Conservation (phyloP, 2,797 vertebrate species). For the Dromococcyx pavoninus region DNA sequence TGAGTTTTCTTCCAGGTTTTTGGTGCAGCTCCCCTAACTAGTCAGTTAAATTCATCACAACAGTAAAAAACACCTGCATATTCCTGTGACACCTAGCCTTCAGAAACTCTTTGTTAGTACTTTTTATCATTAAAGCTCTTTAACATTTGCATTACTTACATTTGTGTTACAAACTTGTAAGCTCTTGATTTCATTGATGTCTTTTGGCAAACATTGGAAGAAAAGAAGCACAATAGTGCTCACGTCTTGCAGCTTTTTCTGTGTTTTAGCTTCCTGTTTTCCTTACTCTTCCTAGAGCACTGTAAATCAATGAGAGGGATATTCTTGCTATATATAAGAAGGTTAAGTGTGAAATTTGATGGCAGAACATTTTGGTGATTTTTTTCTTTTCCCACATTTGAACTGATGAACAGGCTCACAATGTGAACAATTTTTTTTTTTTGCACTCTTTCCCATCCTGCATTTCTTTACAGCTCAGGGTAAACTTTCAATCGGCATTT, state of each 20-base stretch:
- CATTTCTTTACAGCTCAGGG: constrained; percentile 21
- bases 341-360: background rate
- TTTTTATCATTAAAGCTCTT: background rate
- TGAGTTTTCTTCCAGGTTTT: background rate
- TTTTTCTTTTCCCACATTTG: background rate
- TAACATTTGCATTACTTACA: background rate
- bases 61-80: background rate
- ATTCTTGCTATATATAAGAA: background rate
- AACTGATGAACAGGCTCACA: background rate
- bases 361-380: background rate
- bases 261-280: background rate
- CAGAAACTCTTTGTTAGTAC: background rate
- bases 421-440: constrained; percentile 15
- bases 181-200: background rate
- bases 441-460: background rate
- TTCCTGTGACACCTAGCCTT: background rate
- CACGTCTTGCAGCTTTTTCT: background rate
- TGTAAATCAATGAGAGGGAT: background rate
- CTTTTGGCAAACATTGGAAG: background rate
- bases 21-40: background rate
- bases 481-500: constrained; percentile 50
- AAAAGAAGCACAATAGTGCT: background rate
- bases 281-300: background rate
- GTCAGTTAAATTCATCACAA: background rate
- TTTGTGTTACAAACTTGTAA: background rate